Evolutionary conservation across 2,797 vertebrate species (phyloP), one percentile per base, ranked within the genome.

Genomic region (Acanthiza pusilla): DNA sequence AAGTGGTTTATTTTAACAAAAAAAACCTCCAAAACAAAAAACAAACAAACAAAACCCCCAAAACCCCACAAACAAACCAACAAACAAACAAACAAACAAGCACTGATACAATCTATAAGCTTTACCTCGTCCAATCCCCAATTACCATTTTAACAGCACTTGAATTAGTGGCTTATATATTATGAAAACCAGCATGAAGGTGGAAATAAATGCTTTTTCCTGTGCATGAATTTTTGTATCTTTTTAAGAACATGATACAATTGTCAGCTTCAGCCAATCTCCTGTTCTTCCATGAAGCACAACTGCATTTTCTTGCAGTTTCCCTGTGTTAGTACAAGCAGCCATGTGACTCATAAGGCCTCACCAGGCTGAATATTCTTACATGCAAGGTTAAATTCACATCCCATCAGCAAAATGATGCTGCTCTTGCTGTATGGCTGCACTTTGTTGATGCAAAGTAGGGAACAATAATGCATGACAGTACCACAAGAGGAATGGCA

Each of bases 401-500:
- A 54, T 72, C 66, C 5, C 48, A 34, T 42, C 58, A 78, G 50
- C 77, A 82, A 65, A 62, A 15, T 25, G 16, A 11, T 27, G 18
- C 40, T 61, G 23, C 47, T 70, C 25, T 85, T 7, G 0, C 38
- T 8, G 3, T 18, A 7, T 7, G 62, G 42, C 47, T 81, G 21
- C 27, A 11, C 18, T 45, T 66, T 20, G 20, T 26, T 62, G 43
- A 20, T 40, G 34, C n/a, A 43, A 38, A 38, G 40, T 17, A 26
- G 47, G 40, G 45, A 75, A 23, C 16, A 65, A 32, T n/a, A 51
- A 45, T 3, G 4, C 3, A 0, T 20, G 55, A 8, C 36, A 5
- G 0, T 36, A 21, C 20, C 16, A 11, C 0, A 0, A 50, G 42
- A 65, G n/a, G n/a, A 72, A 15, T 38, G 43, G 18, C 36, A 93